These are phyloP conservation scores for Drosophila neotestacea DNA, from an alignment of 2,888 invertebrate species.

Conservation along the genomic window DNA sequence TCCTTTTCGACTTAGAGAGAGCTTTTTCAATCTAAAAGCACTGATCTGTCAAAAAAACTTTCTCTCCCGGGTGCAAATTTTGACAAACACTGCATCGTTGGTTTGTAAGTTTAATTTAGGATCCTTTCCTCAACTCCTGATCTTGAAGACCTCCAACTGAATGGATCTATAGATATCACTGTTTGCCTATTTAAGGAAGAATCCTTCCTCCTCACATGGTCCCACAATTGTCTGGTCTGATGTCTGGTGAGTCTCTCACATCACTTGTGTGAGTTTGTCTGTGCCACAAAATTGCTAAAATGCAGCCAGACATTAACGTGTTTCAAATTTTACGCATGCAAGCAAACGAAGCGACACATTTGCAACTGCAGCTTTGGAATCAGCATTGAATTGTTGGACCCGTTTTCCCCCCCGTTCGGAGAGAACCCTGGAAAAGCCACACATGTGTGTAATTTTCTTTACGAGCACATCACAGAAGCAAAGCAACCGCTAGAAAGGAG, in stretches of 20 bases:
- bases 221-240: neutral
- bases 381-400: constrained; percentile 27
- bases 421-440: constrained; percentile 51
- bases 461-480: constrained; percentile 39
- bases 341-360: constrained; percentile 56
- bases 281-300: constrained; percentile 65
- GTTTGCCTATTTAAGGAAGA: no score
- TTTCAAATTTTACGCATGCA: constrained; percentile 62
- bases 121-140: no score
- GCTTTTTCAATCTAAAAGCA: no score
- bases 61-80: no score
- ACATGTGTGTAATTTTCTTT: constrained; percentile 77
- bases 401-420: neutral
- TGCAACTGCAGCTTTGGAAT: constrained; percentile 19
- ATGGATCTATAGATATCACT: no score
- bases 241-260: constrained; percentile 6
- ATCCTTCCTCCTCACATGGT: neutral
- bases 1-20: no score
- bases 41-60: no score
- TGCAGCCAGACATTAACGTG: constrained; percentile 74
- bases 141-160: no score
- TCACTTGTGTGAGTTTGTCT: constrained; percentile 40
- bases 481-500: constrained; percentile 22
- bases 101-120: no score
- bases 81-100: no score